Base-by-base conservation (phyloP, 2,888 invertebrate species). In the Mesopsocus fuscifrons region DNA sequence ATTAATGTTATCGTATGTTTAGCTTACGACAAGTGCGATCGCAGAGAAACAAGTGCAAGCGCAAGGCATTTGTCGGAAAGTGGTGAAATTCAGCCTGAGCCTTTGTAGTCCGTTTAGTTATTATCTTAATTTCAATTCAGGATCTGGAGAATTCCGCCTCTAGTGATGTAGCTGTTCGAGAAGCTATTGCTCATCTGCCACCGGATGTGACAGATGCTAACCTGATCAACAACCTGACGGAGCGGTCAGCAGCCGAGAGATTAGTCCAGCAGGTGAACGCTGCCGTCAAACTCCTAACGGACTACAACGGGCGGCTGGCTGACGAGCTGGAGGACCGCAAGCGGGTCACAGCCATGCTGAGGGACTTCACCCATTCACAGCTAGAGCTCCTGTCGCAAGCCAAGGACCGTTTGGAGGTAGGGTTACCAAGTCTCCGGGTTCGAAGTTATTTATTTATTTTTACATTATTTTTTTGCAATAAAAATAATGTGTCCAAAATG, bases 81-180 rank as follows among this genome's bases (percentile, higher is more conserved):
- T n/a, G n/a, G n/a, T n/a, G n/a, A n/a, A n/a, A n/a, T n/a, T n/a
- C n/a, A n/a, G n/a, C n/a, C n/a, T n/a, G n/a, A n/a, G n/a, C n/a
- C n/a, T n/a, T n/a, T n/a, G n/a, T n/a, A n/a, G n/a, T n/a, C n/a
- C n/a, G n/a, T n/a, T n/a, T n/a, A n/a, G n/a, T n/a, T n/a, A n/a
- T n/a, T n/a, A n/a, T n/a, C n/a, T n/a, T n/a, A n/a, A n/a, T n/a
- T n/a, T n/a, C n/a, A n/a, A n/a, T 81, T 44, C 67, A 81, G 61
- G 87, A 87, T 52, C 66, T 95, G 53, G 95, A 95, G 61, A 88
- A 87, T 55, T 87, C 91, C 46, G 92, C 95, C 2, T 94, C 94
- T 0, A 85, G 89, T 53, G 95, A 95, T 67, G 94, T 91, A 48
- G 74, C 75, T 1, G 85, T 92, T 2, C 66, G 95, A 49, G 89